These are phyloP conservation scores for Oreamnos americanus DNA, from an alignment of 2,113 vertebrate species.

Conservation along the genomic window DNA sequence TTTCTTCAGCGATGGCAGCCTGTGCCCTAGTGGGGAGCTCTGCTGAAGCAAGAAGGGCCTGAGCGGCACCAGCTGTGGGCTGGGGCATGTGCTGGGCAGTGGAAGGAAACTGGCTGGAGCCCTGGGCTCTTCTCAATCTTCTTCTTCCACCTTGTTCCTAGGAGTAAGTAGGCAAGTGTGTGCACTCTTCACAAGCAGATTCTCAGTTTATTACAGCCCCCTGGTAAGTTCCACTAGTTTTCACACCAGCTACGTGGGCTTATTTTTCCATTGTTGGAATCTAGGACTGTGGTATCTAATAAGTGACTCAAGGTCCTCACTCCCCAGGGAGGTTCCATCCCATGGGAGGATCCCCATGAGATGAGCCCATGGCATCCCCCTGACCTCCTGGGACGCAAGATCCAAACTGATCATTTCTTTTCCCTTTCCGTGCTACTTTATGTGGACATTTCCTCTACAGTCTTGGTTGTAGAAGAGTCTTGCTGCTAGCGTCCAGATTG, in stretches of 20 bases:
- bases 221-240: not conserved
- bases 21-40: not conserved
- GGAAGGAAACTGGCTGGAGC: not conserved
- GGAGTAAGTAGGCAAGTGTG: not conserved
- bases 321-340: not conserved
- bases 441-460: not conserved
- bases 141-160: not conserved
- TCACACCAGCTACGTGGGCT: not conserved
- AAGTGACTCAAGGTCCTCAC: not conserved
- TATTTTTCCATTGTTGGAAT: not conserved
- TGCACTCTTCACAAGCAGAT: not conserved
- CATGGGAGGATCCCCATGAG: too few species aligned
- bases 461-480: not conserved
- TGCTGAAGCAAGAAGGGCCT: not conserved
- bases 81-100: not conserved
- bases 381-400: not conserved
- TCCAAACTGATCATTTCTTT: not conserved
- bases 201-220: not conserved
- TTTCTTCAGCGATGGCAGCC: not conserved
- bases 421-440: not conserved
- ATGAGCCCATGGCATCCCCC: too few species aligned
- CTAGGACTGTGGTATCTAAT: not conserved
- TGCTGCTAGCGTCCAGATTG: not conserved
- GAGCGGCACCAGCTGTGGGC: rapidly evolving
- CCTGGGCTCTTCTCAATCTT: not conserved